phyloP scores from a whole-genome alignment of 2,113 vertebrate genomes.

The Dromaius novaehollandiae region DNA sequence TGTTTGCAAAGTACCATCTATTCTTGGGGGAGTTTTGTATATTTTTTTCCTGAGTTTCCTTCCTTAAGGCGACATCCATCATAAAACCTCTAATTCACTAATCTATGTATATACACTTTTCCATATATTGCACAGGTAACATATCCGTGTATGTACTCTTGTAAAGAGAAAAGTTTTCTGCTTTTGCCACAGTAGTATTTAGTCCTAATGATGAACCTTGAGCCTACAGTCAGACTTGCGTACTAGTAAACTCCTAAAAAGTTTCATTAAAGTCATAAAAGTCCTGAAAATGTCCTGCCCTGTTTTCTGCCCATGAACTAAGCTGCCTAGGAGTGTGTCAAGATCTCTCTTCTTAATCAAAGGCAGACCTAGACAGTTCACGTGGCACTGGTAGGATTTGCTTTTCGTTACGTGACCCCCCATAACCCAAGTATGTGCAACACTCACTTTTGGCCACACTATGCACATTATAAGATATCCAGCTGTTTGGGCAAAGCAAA shows the following conservation, averaged over 20 bases:
- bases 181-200: background rate
- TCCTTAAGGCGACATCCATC: background rate
- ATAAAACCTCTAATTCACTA: background rate
- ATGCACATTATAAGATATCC: background rate
- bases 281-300: background rate
- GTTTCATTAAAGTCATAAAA: background rate
- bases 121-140: background rate
- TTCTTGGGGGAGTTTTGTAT: background rate
- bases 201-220: background rate
- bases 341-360: background rate
- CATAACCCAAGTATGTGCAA: background rate
- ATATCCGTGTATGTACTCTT: background rate
- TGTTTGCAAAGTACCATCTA: background rate
- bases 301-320: rapidly evolving
- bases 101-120: background rate
- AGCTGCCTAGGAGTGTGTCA: background rate
- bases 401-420: background rate
- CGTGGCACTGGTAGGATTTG: background rate
- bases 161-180: background rate
- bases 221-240: background rate
- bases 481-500: background rate
- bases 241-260: background rate
- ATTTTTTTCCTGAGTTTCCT: background rate
- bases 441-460: background rate
- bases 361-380: background rate